phyloP scores from a whole-genome alignment of 2,888 invertebrate genomes.

The Ormyrus nitidulus region DNA sequence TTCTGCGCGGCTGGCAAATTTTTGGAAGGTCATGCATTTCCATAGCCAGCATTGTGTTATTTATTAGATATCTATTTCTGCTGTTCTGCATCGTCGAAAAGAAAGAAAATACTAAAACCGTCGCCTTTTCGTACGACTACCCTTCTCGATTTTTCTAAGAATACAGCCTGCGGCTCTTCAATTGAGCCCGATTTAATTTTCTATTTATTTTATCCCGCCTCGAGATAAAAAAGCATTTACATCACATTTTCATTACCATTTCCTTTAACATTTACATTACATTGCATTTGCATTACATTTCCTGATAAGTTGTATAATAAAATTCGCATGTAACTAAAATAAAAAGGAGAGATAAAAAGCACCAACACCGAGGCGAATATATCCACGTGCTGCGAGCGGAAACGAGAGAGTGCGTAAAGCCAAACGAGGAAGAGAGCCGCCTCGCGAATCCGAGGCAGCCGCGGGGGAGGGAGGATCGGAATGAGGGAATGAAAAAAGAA shows the following conservation, averaged over 20 bases:
- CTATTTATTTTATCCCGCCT: too few relatives aligned
- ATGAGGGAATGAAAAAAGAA: conserved; percentile 22
- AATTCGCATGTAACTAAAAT: neutral
- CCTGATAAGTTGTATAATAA: too few relatives aligned
- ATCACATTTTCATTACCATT: too few relatives aligned
- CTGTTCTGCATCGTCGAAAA: too few relatives aligned
- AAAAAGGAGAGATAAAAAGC: neutral
- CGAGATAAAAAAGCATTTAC: neutral
- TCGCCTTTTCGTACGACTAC: neutral
- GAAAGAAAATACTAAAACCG: too few relatives aligned
- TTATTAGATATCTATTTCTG: neutral
- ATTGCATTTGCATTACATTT: too few relatives aligned
- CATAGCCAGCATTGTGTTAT: conserved; percentile 15
- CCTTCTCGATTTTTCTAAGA: neutral
- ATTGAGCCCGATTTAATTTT: neutral
- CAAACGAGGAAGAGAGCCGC: conserved; percentile 16
- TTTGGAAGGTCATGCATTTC: conserved; percentile 20
- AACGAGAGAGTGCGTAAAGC: neutral
- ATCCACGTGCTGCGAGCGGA: conserved; percentile 20
- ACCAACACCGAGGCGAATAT: neutral
- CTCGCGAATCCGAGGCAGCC: neutral
- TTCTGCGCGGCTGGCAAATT: conserved; percentile 25
- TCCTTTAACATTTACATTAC: neutral
- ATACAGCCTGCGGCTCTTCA: neutral
- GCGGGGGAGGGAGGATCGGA: conserved; percentile 41